Percentiles rank a stretch among this genome's conserved stretches.
These are phyloP conservation scores for Alauda arvensis DNA, from an alignment of 2,797 vertebrate species.

Conservation along the genomic window DNA sequence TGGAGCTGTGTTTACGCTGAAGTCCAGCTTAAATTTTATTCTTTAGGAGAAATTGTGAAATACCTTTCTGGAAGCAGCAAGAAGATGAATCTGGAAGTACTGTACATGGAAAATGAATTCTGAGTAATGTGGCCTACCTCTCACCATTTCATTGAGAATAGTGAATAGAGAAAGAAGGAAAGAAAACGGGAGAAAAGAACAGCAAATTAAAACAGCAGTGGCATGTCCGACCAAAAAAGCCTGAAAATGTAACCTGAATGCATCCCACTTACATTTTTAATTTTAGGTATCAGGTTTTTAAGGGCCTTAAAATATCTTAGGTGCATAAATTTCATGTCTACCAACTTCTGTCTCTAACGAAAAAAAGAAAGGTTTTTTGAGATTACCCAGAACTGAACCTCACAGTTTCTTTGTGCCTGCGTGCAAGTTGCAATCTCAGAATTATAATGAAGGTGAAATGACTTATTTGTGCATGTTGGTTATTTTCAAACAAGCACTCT, in stretches of 20 bases:
- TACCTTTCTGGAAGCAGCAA: background rate
- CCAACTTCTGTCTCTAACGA: background rate
- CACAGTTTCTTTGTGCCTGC: background rate
- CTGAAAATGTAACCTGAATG: background rate
- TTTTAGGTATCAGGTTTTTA: background rate
- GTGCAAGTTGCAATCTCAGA: background rate
- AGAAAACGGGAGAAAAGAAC: background rate
- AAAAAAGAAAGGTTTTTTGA: background rate
- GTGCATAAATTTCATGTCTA: background rate
- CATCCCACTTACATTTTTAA: background rate
- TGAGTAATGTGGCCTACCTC: background rate
- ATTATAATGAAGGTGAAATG: background rate
- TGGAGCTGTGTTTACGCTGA: background rate
- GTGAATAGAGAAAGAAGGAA: background rate
- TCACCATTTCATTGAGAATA: background rate
- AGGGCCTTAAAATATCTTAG: background rate
- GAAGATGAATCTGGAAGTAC: background rate
- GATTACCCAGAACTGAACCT: background rate
- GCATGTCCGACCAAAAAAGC: background rate
- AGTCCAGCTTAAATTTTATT: background rate
- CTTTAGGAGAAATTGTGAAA: background rate
- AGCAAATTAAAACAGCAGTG: background rate
- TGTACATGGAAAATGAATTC: background rate
- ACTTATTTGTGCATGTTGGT: background rate
- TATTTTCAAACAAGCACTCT: background rate